Conservation (phyloP, 2,888 invertebrate genomes). For the Dascillus cervinus region DNA sequence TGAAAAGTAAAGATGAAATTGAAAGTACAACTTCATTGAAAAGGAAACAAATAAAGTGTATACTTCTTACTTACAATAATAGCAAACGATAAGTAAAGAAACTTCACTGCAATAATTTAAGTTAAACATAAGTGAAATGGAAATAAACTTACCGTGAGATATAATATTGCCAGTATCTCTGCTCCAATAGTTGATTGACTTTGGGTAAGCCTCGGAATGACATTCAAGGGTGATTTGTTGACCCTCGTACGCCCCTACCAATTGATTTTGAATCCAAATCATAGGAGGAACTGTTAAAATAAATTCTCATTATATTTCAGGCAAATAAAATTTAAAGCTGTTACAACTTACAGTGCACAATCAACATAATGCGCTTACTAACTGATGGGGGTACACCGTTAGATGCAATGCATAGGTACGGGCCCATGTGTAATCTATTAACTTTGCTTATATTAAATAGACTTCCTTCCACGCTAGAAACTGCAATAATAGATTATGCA, state of each 20-base stretch:
- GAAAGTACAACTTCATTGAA: too few relatives aligned
- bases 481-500: constrained; percentile 38
- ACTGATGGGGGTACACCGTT: constrained; percentile 81
- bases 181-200: constrained; percentile 68
- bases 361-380: constrained; percentile 80
- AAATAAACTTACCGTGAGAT: constrained; percentile 47
- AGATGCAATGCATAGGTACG: constrained; percentile 70
- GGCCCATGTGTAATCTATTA: constrained; percentile 68
- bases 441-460: constrained; percentile 61
- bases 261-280: constrained; percentile 65
- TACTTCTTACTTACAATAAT: too few relatives aligned
- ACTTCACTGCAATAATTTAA: constrained; percentile 3
- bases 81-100: constrained; percentile 2
- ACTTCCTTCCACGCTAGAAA: constrained; percentile 57
- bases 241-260: constrained; percentile 60
- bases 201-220: constrained; percentile 65
- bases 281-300: constrained; percentile 58
- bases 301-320: neutral
- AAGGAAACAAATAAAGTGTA: too few relatives aligned
- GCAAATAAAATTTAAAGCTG: neutral
- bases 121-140: constrained; percentile 5
- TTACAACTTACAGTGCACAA: constrained; percentile 67
- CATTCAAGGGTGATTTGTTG: constrained; percentile 63
- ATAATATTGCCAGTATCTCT: constrained; percentile 57
- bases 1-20: too few relatives aligned